phyloP scores from a whole-genome alignment of 1,140 invertebrate genomes.

The Drosophila parabipectinata region DNA sequence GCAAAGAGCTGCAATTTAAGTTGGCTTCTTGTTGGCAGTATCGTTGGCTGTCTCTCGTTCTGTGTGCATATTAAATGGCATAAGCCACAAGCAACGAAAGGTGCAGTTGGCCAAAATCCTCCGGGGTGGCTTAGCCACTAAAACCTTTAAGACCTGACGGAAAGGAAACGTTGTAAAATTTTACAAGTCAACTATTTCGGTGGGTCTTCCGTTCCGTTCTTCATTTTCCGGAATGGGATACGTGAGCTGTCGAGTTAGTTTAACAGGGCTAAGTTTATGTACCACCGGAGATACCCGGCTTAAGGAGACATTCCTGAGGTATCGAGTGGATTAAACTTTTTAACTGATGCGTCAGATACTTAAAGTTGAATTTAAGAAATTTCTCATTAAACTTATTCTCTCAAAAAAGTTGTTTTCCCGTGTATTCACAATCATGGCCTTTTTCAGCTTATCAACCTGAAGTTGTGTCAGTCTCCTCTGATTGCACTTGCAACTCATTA shows the following conservation, averaged over 20 bases:
- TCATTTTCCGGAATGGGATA: slow-evolving; percentile 56
- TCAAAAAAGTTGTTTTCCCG: not conserved
- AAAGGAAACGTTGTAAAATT: slow-evolving; percentile 70
- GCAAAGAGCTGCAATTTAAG: slow-evolving; percentile 63
- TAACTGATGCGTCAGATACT: not conserved
- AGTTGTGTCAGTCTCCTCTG: slow-evolving; percentile 15
- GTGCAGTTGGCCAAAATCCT: slow-evolving; percentile 43
- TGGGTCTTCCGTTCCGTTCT: slow-evolving; percentile 51
- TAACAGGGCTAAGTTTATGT: slow-evolving; percentile 26
- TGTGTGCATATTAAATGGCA: slow-evolving; percentile 81
- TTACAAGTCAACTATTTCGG: slow-evolving; percentile 71
- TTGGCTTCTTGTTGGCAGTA: slow-evolving; percentile 48
- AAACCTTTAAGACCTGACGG: slow-evolving; percentile 80
- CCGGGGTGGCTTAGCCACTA: slow-evolving; percentile 65
- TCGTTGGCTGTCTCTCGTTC: slow-evolving; percentile 13
- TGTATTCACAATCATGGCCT: slow-evolving; percentile 31
- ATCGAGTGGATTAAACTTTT: slow-evolving; percentile 28
- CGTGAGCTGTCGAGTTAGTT: slow-evolving; percentile 35
- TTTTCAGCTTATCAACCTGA: slow-evolving; percentile 33
- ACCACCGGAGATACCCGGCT: slow-evolving; percentile 25
- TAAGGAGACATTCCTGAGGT: slow-evolving; percentile 17
- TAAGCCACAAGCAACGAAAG: slow-evolving; percentile 70
- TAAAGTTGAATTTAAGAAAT: not conserved
- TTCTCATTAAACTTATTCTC: not conserved
- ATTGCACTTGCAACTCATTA: slow-evolving; percentile 73